Evolutionary conservation across 2,888 invertebrate genomes (phyloP), one percentile per base, ranked within the genome.

Genomic region (Agonopterix heracliana): DNA sequence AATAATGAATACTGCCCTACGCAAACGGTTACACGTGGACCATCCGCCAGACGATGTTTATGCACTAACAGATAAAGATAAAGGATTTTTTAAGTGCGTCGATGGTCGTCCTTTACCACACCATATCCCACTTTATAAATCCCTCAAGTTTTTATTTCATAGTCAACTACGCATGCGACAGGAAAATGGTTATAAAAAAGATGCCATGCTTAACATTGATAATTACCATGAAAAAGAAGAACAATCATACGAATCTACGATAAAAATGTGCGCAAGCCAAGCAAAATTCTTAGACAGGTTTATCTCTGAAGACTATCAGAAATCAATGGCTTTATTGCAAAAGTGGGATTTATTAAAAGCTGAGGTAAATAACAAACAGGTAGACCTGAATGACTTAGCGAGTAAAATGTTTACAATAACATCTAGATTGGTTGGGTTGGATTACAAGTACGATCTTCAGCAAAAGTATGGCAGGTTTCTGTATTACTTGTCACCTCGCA

Each of bases 401-500:
- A 61, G 60, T 48, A 63, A 78, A 57, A 71, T 71, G 47, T 86
- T 84, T 53, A 70, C 69, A 12, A 71, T 75, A 26, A 77, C 66
- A 41, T 83, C 87, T n/a, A 75, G 70, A 54, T 78, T 93, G 14
- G 89, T 92, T 52, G 87, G 89, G 17, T 80, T 92, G 49, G 92
- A 93, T 60, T 92, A 92, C 61, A 87, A 86, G 55, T 93, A 92
- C 87, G 71, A 90, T 45, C 76, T 89, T 44, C 90, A 90, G 50
- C 92, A 91, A 67, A 90, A 91, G 72, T 93, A 92, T 69, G 93
- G 93, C 47, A 88, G 90, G 60, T 93, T 93, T 77, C 76, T 93
- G n/a, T 92, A 90, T 68, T 89, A 90, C 61, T 74, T 93, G n/a
- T 91, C 93, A 40, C 92, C 93, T 1, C 83, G 90, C 41, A 78